Evolutionary conservation across 2,888 invertebrate species (phyloP), one percentile per base, ranked within the genome.

Genomic region (Hypena proboscidalis): DNA sequence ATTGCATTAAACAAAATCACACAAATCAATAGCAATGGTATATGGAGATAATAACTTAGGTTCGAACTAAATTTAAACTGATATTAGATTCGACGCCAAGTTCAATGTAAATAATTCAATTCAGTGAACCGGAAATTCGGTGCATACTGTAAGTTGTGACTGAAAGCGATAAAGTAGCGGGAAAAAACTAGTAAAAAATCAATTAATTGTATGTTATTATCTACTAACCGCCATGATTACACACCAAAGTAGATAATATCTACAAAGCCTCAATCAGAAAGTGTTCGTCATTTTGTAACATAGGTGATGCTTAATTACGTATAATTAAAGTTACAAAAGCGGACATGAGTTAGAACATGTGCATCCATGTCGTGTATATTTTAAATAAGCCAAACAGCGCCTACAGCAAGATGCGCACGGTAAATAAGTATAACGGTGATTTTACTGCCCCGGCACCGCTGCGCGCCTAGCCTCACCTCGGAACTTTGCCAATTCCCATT

Each of bases 401-500:
- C 84, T 74, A 81, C 80, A 79, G 83, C 80, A 70, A 87, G 89
- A 87, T 89, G 89, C 80, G 82, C 88, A 80, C 86, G 80, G 89
- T 85, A 87, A 88, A 90, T 86, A 86, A 85, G 86, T 82, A 72
- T 88, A 90, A 90, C 90, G 90, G 90, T 75, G 67, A 70, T 82
- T 90, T 89, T 89, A 90, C 86, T 85, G 80, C 88, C 84, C 77
- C 77, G 70, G 70, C 78, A 76, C 76, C 77, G 75, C 77, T 76
- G 77, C 76, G 74, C 77, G 72, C 76, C 68, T 68, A 71, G 77
- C 80, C 76, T 74, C 75, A 73, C 77, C 81, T 85, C 84, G 85
- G 85, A 85, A 81, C 87, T 74, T 87, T 88, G 89, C 87, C 89
- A 90, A 89, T 88, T 89, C 83, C 85, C 82, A 87, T 84, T 83